Conservation (phyloP, 2,888 invertebrate species). For the Drosophila picticornis region DNA sequence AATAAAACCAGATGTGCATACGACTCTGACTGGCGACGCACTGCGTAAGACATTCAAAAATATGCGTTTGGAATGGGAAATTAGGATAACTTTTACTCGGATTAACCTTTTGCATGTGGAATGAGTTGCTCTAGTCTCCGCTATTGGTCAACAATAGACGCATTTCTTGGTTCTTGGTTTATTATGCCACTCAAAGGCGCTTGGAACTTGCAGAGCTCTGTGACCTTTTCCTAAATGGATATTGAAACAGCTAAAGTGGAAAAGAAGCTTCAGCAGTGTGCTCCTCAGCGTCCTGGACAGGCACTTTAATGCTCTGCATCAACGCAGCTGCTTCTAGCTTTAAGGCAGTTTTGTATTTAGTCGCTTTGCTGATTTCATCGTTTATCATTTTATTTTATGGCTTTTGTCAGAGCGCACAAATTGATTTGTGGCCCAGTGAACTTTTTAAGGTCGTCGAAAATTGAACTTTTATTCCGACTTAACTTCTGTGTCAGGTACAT, state of each 20-base stretch:
- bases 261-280: neutral
- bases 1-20: constrained; percentile 45
- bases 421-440: constrained; percentile 69
- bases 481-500: constrained; percentile 16
- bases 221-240: constrained; percentile 50
- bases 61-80: constrained; percentile 8
- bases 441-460: constrained; percentile 55
- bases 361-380: constrained; percentile 22
- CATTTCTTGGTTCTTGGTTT: constrained; percentile 46
- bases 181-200: constrained; percentile 60
- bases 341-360: constrained; percentile 8
- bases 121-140: constrained; percentile 8
- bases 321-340: constrained; percentile 10
- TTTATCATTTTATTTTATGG: constrained; percentile 31
- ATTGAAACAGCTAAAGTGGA: constrained; percentile 3
- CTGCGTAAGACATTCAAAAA: constrained; percentile 38
- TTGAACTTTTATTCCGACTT: constrained; percentile 56
- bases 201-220: constrained; percentile 49
- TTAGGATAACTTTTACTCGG: neutral
- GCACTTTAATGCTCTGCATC: constrained; percentile 20
- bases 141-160: constrained; percentile 37
- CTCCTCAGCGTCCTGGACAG: neutral
- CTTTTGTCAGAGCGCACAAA: constrained; percentile 47
- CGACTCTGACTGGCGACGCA: constrained; percentile 50
- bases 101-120: constrained; percentile 29